Evolutionary conservation across 2,113 vertebrate genomes (phyloP), one percentile per base, ranked within the genome.

Genomic region (Athene cunicularia): DNA sequence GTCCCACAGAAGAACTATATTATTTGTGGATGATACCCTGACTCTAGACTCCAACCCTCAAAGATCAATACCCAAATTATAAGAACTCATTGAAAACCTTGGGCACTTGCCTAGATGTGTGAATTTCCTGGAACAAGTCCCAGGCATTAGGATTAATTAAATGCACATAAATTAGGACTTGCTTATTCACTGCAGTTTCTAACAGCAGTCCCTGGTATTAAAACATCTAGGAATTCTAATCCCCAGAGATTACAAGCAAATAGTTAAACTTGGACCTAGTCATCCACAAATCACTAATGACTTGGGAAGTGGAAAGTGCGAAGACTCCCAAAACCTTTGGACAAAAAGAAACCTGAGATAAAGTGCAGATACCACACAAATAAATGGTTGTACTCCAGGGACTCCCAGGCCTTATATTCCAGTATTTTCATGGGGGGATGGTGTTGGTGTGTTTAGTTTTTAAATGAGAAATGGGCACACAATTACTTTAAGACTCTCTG

Each of bases 121-220:
- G 16, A 86, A 63, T 91, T 89, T 77, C 94, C 70, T 96, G 89
- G 76, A 84, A 71, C 55, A 91, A 81, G 71, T 79, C 56, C 70
- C 59, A 79, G 33, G 37, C 68, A 67, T 67, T 35, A 77, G 43
- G 55, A 91, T 93, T 85, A 93, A 94, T 63, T 77, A 75, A 95
- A 72, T 19, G 28, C 64, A 71, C 28, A 35, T 77, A 66, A 95
- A 88, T 71, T n/a, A 63, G 50, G 32, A 49, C 60, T 80, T 55
- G 37, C 68, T 84, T 94, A 70, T 71, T 93, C 68, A 56, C 41
- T 71, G 28, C 22, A 74, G 63, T 83, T 95, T 91, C 68, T 50
- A 77, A 74, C 3, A 1, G 75, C 56, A 91, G 32, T n/a, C 41
- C 41, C 32, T 28, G 6, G 26, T 70, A 77, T 62, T 84, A 86